A percentile compares a stretch with the other conserved stretches of the same genome.
These are phyloP conservation scores for Chloebia gouldiae DNA, from an alignment of 2,113 vertebrate species.

Conservation along the genomic window DNA sequence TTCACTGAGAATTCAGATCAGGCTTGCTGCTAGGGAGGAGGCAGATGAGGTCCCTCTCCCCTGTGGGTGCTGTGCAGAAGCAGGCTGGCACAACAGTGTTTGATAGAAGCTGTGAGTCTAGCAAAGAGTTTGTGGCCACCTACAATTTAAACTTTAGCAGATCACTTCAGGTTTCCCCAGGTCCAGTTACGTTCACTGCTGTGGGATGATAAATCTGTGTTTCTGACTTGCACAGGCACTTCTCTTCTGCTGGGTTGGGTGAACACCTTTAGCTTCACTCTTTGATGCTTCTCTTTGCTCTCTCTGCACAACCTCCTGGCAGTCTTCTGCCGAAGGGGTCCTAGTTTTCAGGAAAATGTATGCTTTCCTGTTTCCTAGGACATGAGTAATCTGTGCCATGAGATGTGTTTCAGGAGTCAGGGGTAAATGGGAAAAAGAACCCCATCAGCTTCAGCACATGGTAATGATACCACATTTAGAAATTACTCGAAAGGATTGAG, in stretches of 20 bases:
- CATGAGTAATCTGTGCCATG: neutral
- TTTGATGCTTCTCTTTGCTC: neutral
- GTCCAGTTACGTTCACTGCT: neutral
- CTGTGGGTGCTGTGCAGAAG: neutral
- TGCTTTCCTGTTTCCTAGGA: neutral
- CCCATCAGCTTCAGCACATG: neutral
- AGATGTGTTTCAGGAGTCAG: neutral
- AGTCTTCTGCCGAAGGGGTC: fast-evolving
- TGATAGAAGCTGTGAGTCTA: neutral
- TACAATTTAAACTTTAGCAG: neutral
- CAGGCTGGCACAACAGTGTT: neutral
- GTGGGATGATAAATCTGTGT: neutral
- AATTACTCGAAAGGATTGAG: neutral
- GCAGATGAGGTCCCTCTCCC: neutral
- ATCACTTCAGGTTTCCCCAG: neutral
- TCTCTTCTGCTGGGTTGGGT: neutral
- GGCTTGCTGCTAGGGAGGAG: neutral
- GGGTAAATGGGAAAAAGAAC: neutral
- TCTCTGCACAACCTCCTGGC: fast-evolving
- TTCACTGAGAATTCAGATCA: neutral
- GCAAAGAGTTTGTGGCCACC: neutral
- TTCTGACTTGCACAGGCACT: neutral
- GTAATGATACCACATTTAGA: neutral
- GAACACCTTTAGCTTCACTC: neutral
- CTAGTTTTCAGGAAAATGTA: neutral